Evolutionary conservation across 2,888 invertebrate species (phyloP), one percentile per base, ranked within the genome.

Genomic region (Ectobius pallidus): DNA sequence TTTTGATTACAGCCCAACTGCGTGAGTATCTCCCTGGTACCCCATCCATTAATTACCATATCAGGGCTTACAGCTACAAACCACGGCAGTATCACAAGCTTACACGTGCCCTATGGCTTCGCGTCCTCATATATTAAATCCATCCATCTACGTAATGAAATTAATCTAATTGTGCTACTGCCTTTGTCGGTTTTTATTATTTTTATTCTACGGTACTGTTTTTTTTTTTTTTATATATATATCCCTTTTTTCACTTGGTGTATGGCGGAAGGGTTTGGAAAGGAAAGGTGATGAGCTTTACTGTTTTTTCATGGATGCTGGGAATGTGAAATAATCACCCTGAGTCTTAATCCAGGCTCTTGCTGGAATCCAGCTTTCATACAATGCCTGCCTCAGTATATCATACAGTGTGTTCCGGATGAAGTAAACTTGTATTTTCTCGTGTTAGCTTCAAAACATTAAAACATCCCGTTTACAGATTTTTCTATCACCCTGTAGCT

Each of bases 81-180:
- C 58, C 58, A 30, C 16, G 25, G 32, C 27, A 30, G 58, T 58
- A 58, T 25, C 55, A 44, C 65, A 22, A 65, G 65, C 42, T 65
- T 44, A 30, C 65, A 25, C 46, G 44, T 58, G 58, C 58, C 58
- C 58, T 30, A 58, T 65, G 44, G 44, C 65, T 46, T 42, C 30
- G n/a, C 65, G 27, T 61, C 30, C 71, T 52, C 73, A 73, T 69
- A 73, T 68, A 70, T 73, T 70, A 73, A 73, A 73, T 73, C 73
- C 73, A 73, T 69, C 73, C 73, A 73, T 73, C 65, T 73, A 73
- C 63, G 70, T 70, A 73, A 73, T 73, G 73, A 73, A 73, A 73
- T 73, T 73, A 73, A 73, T 73, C 65, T 73, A 70, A 73, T 73
- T 73, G 73, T 69, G 65, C 52, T 68, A 44, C 46, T 65, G 65